These are phyloP conservation scores for Limnephilus lunatus DNA, from an alignment of 2,888 invertebrate genomes.

Conservation along the genomic window DNA sequence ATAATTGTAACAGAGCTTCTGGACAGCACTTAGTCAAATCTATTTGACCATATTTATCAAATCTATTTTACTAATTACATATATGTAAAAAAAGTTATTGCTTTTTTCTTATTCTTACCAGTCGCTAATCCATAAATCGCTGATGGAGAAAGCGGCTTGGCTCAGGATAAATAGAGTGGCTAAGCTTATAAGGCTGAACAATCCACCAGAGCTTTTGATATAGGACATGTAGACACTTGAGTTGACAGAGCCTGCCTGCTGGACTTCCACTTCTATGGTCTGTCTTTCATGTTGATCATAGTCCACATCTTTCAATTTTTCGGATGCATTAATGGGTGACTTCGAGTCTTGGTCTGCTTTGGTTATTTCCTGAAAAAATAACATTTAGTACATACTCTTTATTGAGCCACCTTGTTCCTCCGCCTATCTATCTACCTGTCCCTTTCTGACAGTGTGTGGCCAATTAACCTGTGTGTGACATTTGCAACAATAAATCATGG, in stretches of 20 bases:
- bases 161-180: conserved; percentile 76
- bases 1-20: not conserved
- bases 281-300: conserved; percentile 30
- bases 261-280: conserved; percentile 66
- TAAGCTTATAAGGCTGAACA: conserved; percentile 74
- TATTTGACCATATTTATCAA: not conserved
- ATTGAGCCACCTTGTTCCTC: no score
- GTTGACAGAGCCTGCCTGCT: conserved; percentile 74
- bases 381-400: not conserved
- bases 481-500: no score
- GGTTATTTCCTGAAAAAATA: not conserved
- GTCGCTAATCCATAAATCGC: conserved; percentile 81
- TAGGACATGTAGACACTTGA: conserved; percentile 76
- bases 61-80: not conserved
- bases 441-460: no score
- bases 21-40: not conserved
- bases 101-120: conserved; percentile 71
- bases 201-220: conserved; percentile 78
- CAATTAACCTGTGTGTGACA: no score
- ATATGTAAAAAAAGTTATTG: not conserved
- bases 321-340: not conserved
- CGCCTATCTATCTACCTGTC: no score
- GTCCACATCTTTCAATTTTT: not conserved
- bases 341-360: not conserved
- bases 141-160: conserved; percentile 79